These are phyloP conservation scores for Phocoena phocoena DNA, from an alignment of 2,113 vertebrate species.

Conservation along the genomic window DNA sequence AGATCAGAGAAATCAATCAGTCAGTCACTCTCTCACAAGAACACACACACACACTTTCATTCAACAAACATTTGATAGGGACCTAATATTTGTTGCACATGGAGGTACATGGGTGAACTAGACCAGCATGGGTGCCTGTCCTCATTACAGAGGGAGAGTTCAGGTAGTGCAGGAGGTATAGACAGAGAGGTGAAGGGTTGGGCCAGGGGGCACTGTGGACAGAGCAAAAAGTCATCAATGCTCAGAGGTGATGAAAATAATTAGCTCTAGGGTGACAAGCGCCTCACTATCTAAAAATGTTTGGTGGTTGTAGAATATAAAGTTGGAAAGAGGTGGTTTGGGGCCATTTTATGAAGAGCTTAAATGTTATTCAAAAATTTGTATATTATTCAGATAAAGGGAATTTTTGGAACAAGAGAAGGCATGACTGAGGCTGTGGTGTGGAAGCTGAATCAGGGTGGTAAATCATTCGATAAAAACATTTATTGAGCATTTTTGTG, in stretches of 20 bases:
- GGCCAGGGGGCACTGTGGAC: not conserved
- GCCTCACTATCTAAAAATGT: not conserved
- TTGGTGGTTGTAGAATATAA: not conserved
- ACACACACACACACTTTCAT: not conserved
- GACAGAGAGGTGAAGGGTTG: not conserved
- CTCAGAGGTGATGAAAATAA: not conserved
- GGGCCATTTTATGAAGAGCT: conserved; percentile 7
- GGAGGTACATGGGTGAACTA: not conserved
- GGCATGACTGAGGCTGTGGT: not conserved
- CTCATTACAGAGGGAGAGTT: not conserved
- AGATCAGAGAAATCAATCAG: not conserved
- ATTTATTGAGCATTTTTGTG: not conserved
- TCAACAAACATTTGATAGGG: not conserved
- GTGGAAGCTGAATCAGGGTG: not conserved
- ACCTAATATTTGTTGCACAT: not conserved
- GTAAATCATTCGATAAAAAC: not conserved
- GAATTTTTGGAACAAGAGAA: not conserved
- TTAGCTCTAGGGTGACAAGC: not conserved
- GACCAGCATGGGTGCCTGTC: not conserved
- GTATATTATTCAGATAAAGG: not conserved
- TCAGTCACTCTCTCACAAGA: not conserved
- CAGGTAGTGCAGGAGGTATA: not conserved
- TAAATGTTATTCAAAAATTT: conserved; percentile 23
- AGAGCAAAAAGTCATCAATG: not conserved
- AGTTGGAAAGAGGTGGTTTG: not conserved